A percentile compares a stretch with the other conserved stretches of the same genome.
phyloP scores from a whole-genome alignment of 2,797 vertebrate species.

The Garrulus glandarius region DNA sequence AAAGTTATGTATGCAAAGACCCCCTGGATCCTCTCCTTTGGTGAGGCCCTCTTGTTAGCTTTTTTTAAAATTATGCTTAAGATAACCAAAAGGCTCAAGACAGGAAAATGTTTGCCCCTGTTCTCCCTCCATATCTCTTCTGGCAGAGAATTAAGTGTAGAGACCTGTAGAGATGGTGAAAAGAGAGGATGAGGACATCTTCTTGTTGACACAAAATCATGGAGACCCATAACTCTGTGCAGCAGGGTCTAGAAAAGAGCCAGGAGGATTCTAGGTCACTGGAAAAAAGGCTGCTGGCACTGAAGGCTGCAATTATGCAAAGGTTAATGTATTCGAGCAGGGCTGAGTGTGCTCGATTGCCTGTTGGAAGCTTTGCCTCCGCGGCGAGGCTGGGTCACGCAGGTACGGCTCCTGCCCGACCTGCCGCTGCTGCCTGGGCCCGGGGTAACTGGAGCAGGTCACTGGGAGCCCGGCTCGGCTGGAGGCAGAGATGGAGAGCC shows the following conservation, averaged over 20 bases:
- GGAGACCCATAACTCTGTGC: not conserved
- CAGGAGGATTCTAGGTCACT: not conserved
- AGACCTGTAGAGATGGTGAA: not conserved
- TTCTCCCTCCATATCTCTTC: not conserved
- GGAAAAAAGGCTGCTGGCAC: not conserved
- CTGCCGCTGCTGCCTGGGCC: not conserved
- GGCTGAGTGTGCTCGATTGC: not conserved
- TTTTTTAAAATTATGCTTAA: not conserved
- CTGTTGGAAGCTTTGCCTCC: not conserved
- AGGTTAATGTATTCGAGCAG: not conserved
- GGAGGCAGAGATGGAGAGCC: not conserved
- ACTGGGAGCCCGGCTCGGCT: not conserved
- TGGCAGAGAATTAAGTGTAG: not conserved
- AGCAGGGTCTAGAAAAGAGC: not conserved
- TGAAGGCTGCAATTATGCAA: not conserved
- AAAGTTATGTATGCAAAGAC: accelerated
- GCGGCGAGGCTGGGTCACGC: not conserved
- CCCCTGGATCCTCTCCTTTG: not conserved
- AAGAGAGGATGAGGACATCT: not conserved
- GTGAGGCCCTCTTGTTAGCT: not conserved
- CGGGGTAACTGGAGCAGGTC: not conserved
- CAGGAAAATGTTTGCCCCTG: not conserved
- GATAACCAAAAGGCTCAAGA: not conserved
- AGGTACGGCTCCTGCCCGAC: not conserved
- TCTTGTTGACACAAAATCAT: too few species aligned